A percentile compares a stretch with the other conserved stretches of the same genome.
These are phyloP conservation scores for Cheilosia pagana DNA, from an alignment of 2,888 invertebrate species.

Conservation along the genomic window DNA sequence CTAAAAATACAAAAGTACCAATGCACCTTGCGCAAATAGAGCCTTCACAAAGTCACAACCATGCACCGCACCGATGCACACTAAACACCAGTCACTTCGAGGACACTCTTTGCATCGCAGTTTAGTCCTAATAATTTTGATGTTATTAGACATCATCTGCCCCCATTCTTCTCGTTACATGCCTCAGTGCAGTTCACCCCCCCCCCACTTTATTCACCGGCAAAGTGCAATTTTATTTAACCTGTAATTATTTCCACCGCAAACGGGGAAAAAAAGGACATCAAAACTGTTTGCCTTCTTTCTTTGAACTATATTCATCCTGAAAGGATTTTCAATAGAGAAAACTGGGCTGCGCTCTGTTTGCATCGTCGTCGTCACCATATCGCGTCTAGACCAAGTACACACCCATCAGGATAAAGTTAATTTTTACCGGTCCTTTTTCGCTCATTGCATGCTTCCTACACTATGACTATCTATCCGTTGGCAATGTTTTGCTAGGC, in stretches of 20 bases:
- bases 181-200: constrained; percentile 2
- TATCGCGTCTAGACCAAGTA: constrained; percentile 62
- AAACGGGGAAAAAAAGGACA: constrained; percentile 45
- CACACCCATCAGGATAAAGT: constrained; percentile 49
- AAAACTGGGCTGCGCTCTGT: constrained; percentile 15
- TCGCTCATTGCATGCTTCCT: background rate
- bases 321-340: constrained; percentile 50
- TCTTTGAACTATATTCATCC: constrained; percentile 42
- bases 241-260: constrained; percentile 65
- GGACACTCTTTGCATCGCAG: background rate
- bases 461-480: constrained; percentile 18
- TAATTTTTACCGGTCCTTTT: constrained; percentile 55
- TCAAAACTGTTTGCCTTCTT: constrained; percentile 48
- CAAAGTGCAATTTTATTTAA: constrained; percentile 72
- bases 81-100: constrained; percentile 18
- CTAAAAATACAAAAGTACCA: constrained; percentile 16
- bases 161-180: constrained; percentile 8
- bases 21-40: background rate
- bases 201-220: constrained; percentile 49
- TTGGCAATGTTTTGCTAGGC: constrained; percentile 36
- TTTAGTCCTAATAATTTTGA: constrained; percentile 2
- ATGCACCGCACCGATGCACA: constrained; percentile 13
- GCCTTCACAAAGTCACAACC: constrained; percentile 14
- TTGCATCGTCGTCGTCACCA: constrained; percentile 40
- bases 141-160: constrained; percentile 1